Evolutionary conservation across 2,888 invertebrate genomes (phyloP), one percentile per base, ranked within the genome.

Genomic region (Diarsia brunnea): DNA sequence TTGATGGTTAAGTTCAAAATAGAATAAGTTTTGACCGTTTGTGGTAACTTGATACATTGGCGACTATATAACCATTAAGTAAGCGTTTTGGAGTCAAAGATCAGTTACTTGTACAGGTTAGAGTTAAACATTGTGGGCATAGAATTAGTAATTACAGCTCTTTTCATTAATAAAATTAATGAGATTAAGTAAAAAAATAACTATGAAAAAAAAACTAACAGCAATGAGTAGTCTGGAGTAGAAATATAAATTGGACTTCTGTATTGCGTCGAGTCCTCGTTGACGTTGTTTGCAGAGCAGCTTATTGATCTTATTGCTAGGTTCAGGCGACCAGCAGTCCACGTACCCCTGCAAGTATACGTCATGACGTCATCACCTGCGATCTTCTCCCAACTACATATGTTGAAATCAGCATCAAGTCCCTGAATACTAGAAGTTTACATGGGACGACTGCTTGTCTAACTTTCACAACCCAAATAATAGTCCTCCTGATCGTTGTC

Each of bases 241-340:
- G 77, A 96, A 91, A 81, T 95, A 94, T 3, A 93, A 75, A 83
- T 96, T 96, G 51, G 88, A 64, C 45, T 85, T 89, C 7, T 91
- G 91, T 64, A 96, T 92, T 72, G 87, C 89, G 75, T 95, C 84
- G 27, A 96, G 91, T 1, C 82, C 78, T 2, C 93, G 89, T 81
- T 96, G 96, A 2, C 96, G 89, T 76, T 95, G 92, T 79, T 92
- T 87, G 84, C 95, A 94, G 24, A 95, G 90, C 55, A 95, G 89
- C 82, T 92, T 93, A 82, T 94, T 94, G 84, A 92, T 91, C 0
- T 89, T 93, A 79, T 92, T 91, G 21, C 86, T 92, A 2, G 91
- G 91, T 69, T 92, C 91, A 2, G 92, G 91, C 84, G 91, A 89
- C 95, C 96, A 95, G 84, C 96, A 96, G 84, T 96, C 95, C 47